Percentiles rank a stretch among this genome's conserved stretches.
Evolutionary conservation across 2,888 invertebrate genomes (phyloP).

Genomic region (Allacma fusca): DNA sequence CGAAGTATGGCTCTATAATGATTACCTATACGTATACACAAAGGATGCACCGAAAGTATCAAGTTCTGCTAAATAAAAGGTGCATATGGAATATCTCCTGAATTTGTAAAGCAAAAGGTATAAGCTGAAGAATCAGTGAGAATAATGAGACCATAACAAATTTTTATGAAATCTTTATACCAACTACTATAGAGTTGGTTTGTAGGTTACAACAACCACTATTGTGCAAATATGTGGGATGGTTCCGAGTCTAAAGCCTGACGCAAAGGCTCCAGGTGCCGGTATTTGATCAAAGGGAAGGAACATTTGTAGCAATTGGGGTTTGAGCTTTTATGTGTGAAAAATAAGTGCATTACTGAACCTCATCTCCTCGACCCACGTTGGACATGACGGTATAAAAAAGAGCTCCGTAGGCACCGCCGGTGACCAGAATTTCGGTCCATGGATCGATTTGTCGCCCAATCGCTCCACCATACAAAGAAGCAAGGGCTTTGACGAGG

Average conservation of each 20-base stretch:
- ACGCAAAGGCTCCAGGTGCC: not conserved
- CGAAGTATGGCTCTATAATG: constrained; percentile 59
- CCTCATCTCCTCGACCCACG: constrained; percentile 58
- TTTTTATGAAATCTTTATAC: no score
- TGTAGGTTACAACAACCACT: no score
- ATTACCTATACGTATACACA: constrained; percentile 55
- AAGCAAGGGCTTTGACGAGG: constrained; percentile 82
- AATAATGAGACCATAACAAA: no score
- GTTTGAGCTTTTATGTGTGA: constrained; percentile 4
- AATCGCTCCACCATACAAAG: constrained; percentile 82
- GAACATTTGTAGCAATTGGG: not conserved
- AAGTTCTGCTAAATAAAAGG: no score
- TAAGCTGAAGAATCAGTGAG: no score
- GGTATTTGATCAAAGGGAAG: not conserved
- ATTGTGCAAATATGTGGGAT: no score
- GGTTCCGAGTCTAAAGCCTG: no score
- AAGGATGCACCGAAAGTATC: not conserved
- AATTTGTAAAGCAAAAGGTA: no score
- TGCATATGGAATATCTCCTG: no score
- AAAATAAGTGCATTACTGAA: constrained; percentile 29
- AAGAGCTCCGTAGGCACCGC: constrained; percentile 87
- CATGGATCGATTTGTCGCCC: constrained; percentile 79
- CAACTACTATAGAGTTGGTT: no score
- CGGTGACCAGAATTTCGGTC: constrained; percentile 86
- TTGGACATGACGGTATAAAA: constrained; percentile 79